These are phyloP conservation scores for Himalopsyche tibetana DNA, from an alignment of 2,888 invertebrate species.

Conservation along the genomic window DNA sequence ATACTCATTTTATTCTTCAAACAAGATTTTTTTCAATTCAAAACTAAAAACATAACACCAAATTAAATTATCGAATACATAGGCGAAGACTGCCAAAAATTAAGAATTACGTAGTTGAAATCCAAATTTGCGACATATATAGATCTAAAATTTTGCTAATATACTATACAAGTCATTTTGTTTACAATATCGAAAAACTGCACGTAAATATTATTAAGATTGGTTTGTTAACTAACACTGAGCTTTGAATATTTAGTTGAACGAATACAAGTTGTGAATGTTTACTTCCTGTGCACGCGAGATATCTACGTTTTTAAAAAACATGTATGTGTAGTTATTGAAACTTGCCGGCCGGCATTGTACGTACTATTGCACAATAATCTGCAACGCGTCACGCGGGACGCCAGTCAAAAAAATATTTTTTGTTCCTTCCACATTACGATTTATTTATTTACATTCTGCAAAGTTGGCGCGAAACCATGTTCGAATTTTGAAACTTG, in stretches of 20 bases:
- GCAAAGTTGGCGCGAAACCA: conserved; percentile 25
- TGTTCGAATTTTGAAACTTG: conserved; percentile 10
- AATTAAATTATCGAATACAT: no score
- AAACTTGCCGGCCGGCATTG: conserved; percentile 23
- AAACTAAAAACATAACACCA: no score
- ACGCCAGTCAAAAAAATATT: neutral
- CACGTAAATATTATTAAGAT: no score
- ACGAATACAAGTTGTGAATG: neutral
- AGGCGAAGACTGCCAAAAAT: no score
- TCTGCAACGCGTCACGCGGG: neutral
- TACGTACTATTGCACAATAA: conserved; percentile 1
- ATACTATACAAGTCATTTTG: no score
- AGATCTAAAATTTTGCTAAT: no score
- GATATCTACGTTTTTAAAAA: neutral
- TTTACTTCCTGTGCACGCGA: conserved; percentile 40
- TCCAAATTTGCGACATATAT: no score
- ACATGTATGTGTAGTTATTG: neutral
- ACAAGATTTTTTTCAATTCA: no score
- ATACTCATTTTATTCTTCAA: no score
- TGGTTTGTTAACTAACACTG: neutral
- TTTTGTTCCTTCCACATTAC: neutral
- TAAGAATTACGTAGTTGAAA: no score
- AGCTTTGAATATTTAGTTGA: neutral
- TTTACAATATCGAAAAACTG: no score
- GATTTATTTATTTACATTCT: conserved; percentile 37